Percentiles rank a stretch among this genome's conserved stretches.
Conservation (phyloP, 2,113 vertebrate genomes). For the Polyodon spathula region DNA sequence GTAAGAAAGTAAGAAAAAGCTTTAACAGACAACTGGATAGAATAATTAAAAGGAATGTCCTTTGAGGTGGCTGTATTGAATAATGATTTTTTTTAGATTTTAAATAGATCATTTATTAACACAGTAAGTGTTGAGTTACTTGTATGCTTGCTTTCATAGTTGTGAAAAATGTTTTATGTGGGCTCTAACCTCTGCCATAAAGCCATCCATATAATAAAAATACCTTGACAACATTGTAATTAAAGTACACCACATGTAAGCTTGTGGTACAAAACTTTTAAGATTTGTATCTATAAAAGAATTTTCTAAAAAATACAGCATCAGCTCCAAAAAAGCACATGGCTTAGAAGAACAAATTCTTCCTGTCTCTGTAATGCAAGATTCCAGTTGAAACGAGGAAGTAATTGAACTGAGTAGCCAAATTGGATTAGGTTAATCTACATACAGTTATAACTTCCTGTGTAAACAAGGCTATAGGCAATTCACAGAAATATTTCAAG, state of each 20-base stretch:
- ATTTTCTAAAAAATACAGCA: slow-evolving; percentile 35
- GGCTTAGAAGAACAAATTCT: slow-evolving; percentile 30
- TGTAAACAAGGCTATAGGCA: slow-evolving; percentile 53
- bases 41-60: not conserved
- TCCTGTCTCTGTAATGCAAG: slow-evolving; percentile 38
- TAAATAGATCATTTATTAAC: not conserved
- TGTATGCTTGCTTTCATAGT: not conserved
- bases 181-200: slow-evolving; percentile 8
- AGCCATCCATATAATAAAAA: slow-evolving; percentile 30
- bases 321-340: slow-evolving; percentile 17
- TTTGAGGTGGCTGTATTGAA: not conserved
- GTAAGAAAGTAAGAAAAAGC: too few species aligned
- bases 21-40: too few species aligned
- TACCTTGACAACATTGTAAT: slow-evolving; percentile 27
- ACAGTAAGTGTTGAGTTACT: slow-evolving; percentile 1
- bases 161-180: not conserved
- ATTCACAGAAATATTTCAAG: slow-evolving; percentile 46
- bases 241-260: slow-evolving; percentile 43
- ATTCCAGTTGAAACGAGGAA: slow-evolving; percentile 42
- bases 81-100: too few species aligned
- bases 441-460: slow-evolving; percentile 53
- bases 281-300: slow-evolving; percentile 38
- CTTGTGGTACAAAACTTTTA: slow-evolving; percentile 34
- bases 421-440: slow-evolving; percentile 62
- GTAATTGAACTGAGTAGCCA: slow-evolving; percentile 46